Evolutionary conservation across 1,140 invertebrate genomes (phyloP).

Genomic region (Hycleus cichorii): DNA sequence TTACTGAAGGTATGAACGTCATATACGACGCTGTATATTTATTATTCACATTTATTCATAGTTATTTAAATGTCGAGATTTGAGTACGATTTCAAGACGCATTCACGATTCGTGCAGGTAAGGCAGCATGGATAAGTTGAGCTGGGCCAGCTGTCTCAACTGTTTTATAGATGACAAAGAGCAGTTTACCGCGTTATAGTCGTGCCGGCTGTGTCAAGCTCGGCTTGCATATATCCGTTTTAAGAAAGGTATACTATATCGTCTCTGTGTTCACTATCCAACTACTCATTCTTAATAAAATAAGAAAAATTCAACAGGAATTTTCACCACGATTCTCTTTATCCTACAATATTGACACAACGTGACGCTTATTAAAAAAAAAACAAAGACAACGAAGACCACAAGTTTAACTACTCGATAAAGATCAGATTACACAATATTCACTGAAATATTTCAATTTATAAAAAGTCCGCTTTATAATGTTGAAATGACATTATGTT

Average conservation of each 20-base stretch:
- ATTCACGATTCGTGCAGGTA: slow-evolving; percentile 16
- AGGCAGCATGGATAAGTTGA: slow-evolving; percentile 21
- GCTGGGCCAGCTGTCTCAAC: slow-evolving; percentile 29
- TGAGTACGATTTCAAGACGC: slow-evolving; percentile 3
- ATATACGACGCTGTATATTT: slow-evolving; percentile 15
- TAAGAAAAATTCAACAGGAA: slow-evolving; percentile 2
- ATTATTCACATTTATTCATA: slow-evolving; percentile 28
- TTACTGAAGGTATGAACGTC: slow-evolving; percentile 7
- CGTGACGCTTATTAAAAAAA: too few species aligned
- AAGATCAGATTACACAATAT: too few species aligned
- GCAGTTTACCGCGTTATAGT: slow-evolving; percentile 27
- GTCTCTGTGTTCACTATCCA: slow-evolving; percentile 14
- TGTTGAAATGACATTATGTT: too few species aligned
- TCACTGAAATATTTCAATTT: too few species aligned
- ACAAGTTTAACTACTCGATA: too few species aligned
- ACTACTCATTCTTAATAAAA: slow-evolving; percentile 8
- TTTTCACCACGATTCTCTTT: slow-evolving; percentile 1
- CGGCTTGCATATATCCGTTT: slow-evolving; percentile 21
- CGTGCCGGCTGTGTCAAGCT: slow-evolving; percentile 22
- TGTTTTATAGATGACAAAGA: slow-evolving; percentile 33
- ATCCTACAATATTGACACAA: too few species aligned
- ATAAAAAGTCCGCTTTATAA: too few species aligned
- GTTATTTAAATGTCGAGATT: slow-evolving; percentile 25
- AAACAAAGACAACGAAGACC: too few species aligned
- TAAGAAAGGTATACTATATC: neutral